These are phyloP conservation scores for Drosophila auraria DNA, from an alignment of 1,140 invertebrate genomes.

Conservation along the genomic window DNA sequence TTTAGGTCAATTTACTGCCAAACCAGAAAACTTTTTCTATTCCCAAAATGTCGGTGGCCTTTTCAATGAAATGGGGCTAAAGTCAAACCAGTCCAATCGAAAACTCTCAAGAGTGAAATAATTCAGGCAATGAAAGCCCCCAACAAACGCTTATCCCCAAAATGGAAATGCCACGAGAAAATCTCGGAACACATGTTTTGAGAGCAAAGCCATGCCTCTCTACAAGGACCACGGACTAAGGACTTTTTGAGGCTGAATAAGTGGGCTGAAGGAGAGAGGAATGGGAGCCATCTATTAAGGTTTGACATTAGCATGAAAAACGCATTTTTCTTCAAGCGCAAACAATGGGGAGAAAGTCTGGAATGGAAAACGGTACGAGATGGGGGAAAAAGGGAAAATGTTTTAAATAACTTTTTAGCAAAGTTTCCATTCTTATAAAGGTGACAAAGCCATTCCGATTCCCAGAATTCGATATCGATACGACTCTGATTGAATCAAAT, in stretches of 20 bases:
- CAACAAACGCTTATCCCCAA: conserved; percentile 39
- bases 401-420: conserved; percentile 72
- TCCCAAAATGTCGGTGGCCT: conserved; percentile 2
- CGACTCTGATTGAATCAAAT: conserved; percentile 71
- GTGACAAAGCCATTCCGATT: conserved; percentile 61
- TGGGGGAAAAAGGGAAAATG: conserved; percentile 44
- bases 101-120: conserved; percentile 70
- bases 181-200: conserved; percentile 65
- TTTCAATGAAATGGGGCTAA: conserved; percentile 18
- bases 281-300: conserved; percentile 64
- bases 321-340: conserved; percentile 66
- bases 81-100: conserved; percentile 25
- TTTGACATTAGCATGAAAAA: conserved; percentile 79
- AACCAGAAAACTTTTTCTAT: conserved; percentile 17
- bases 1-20: conserved; percentile 24
- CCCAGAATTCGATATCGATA: conserved; percentile 40
- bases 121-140: conserved; percentile 45
- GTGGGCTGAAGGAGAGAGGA: conserved; percentile 3
- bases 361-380: not conserved
- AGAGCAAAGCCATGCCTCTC: conserved; percentile 15
- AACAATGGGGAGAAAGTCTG: conserved; percentile 51
- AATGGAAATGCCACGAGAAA: conserved; percentile 64
- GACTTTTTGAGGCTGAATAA: conserved; percentile 11
- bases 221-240: conserved; percentile 1
- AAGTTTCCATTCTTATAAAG: conserved; percentile 48